phyloP scores from a whole-genome alignment of 2,113 vertebrate genomes.

The Eurypyga helias region DNA sequence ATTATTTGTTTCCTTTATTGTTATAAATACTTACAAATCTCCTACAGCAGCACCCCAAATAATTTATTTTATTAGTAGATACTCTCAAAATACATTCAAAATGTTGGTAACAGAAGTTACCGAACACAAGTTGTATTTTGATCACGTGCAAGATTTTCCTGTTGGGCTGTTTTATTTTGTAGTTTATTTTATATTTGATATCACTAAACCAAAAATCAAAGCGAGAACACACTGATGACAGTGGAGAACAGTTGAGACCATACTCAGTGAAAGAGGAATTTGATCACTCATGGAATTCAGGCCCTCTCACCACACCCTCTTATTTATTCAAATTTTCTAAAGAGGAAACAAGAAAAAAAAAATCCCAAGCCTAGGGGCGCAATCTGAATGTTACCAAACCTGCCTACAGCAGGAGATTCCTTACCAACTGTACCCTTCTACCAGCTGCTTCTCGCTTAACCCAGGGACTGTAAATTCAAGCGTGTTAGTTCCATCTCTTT shows the following conservation, averaged over 20 bases:
- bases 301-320: conserved; percentile 28
- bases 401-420: neutral
- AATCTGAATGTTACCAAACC: conserved; percentile 24
- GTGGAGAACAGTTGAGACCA: neutral
- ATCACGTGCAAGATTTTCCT: neutral
- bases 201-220: neutral
- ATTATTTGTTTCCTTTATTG: neutral
- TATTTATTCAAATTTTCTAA: conserved; percentile 53
- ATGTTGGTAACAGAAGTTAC: neutral
- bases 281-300: conserved; percentile 28
- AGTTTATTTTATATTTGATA: neutral
- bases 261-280: neutral
- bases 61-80: neutral
- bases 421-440: neutral
- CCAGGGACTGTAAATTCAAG: neutral
- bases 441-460: neutral
- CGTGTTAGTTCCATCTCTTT: neutral
- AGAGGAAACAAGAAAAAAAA: conserved; percentile 48
- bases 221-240: neutral
- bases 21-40: neutral
- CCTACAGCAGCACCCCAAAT: neutral
- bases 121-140: neutral
- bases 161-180: neutral
- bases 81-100: neutral
- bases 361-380: conserved; percentile 27